Conservation (phyloP, 2,797 vertebrate species). For the Poeciliopsis paucimaculata region DNA sequence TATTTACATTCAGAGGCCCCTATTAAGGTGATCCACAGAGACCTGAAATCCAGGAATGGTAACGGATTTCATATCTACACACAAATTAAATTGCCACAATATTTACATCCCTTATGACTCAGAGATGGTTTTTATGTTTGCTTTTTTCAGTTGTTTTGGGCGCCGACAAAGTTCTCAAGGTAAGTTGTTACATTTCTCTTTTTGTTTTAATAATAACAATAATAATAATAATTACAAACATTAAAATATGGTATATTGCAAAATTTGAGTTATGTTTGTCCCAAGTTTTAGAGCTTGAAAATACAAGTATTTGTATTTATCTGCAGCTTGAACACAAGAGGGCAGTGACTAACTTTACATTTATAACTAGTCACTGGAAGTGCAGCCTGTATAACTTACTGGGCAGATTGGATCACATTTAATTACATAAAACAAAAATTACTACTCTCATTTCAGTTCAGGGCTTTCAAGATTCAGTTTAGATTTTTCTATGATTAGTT, state of each 20-base stretch:
- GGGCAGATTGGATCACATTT: neutral
- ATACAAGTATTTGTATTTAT: conserved; percentile 20
- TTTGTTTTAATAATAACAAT: neutral
- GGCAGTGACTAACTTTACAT: conserved; percentile 64
- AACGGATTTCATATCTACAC: conserved; percentile 45
- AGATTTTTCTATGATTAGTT: neutral
- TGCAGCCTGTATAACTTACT: neutral
- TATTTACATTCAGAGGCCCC: conserved; percentile 98
- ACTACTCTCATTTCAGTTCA: neutral
- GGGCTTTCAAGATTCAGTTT: neutral
- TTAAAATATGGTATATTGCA: neutral
- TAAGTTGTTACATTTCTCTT: conserved; percentile 53
- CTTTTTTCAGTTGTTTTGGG: conserved; percentile 89
- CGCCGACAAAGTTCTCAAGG: conserved; percentile 92
- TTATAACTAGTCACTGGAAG: conserved; percentile 5
- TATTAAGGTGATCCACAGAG: conserved; percentile 97
- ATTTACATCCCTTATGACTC: neutral
- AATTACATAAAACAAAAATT: neutral
- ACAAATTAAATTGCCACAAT: neutral
- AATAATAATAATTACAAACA: neutral
- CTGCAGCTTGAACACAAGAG: conserved; percentile 59
- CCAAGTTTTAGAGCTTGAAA: neutral
- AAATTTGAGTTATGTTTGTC: neutral
- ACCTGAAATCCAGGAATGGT: conserved; percentile 98
- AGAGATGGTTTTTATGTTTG: conserved; percentile 41